Evolutionary conservation across 1,140 invertebrate species (phyloP), one percentile per base, ranked within the genome.

Genomic region (Drosophila arizonae): DNA sequence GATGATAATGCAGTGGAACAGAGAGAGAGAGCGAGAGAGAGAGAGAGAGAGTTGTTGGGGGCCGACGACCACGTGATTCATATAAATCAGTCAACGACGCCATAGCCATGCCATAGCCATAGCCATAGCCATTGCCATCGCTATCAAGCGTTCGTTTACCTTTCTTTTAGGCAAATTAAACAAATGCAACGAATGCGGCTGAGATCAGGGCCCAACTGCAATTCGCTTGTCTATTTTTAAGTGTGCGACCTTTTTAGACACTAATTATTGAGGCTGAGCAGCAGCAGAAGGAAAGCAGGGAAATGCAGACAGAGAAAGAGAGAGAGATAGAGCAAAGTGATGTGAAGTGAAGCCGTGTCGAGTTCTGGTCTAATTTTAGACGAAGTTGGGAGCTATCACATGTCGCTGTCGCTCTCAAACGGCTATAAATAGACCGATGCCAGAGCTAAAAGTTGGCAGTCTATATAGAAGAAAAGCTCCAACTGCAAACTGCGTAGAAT

Each of bases 91-190:
- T 90, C 85, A 90, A 90, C 73, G 81, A 77, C 74, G 81, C 36
- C 9, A 36, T 36, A 36, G 33, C 33, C 21, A 24, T 24, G 81
- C 36, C 9, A 36, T 36, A 36, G 33, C 33, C 9, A 36, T 36
- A 36, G 33, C 33, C 28, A 30, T 30, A 30, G 28, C 4, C 28
- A 30, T 30, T 5, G 28, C 28, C 36, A 39, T 85, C 78, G 79
- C 72, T 72, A 81, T 90, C 68, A 73, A 87, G 86, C 85, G 85
- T 88, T 90, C 86, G 62, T 90, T 86, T 90, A 88, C 85, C 86
- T 88, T 81, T 81, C 67, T 45, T 66, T 56, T 57, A 68, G 72
- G 63, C 77, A 76, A 85, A 81, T 85, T 86, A 68, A 77, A 86
- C 81, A 77, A 86, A 84, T 77, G 77, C 76, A 68, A 77, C 60